A percentile compares a stretch with the other conserved stretches of the same genome.
phyloP scores from a whole-genome alignment of 2,113 vertebrate species.

The Echinops telfairi region DNA sequence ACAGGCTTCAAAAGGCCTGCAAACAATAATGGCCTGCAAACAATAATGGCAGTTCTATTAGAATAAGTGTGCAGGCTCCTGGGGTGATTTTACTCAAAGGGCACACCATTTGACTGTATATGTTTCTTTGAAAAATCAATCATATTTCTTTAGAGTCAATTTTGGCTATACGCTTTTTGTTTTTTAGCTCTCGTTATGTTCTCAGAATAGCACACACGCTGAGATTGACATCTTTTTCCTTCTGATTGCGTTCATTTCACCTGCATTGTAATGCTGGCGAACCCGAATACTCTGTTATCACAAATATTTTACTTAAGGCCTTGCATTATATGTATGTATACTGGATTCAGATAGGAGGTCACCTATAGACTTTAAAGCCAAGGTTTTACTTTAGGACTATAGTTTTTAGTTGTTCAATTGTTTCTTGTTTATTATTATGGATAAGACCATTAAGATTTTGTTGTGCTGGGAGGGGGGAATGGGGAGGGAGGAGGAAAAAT shows the following conservation, averaged over 20 bases:
- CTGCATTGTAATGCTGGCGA: conserved; percentile 16
- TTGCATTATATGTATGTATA: neutral
- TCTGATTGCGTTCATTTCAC: conserved; percentile 37
- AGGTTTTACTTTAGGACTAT: conserved; percentile 22
- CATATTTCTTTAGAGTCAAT: conserved; percentile 15
- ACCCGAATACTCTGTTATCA: conserved; percentile 26
- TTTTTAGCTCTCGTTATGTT: conserved; percentile 12
- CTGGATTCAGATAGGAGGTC: neutral
- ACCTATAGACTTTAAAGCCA: neutral
- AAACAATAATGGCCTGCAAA: neutral
- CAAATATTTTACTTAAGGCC: conserved; percentile 19
- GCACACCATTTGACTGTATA: neutral
- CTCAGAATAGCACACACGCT: conserved; percentile 46
- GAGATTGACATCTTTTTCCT: conserved; percentile 38
- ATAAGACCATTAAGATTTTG: conserved; percentile 6
- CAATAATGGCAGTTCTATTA: conserved; percentile 18
- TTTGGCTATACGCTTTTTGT: neutral
- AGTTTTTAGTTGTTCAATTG: conserved; percentile 8
- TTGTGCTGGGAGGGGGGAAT: neutral
- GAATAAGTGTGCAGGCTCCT: neutral
- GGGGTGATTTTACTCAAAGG: conserved; percentile 29
- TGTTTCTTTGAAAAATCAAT: conserved; percentile 54
- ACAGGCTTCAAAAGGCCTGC: conserved; percentile 39
- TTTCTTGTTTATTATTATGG: neutral
- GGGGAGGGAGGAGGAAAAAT: too few species aligned